These are phyloP conservation scores for Microcebus lehilahytsara DNA, from an alignment of 2,113 vertebrate genomes.

Conservation along the genomic window DNA sequence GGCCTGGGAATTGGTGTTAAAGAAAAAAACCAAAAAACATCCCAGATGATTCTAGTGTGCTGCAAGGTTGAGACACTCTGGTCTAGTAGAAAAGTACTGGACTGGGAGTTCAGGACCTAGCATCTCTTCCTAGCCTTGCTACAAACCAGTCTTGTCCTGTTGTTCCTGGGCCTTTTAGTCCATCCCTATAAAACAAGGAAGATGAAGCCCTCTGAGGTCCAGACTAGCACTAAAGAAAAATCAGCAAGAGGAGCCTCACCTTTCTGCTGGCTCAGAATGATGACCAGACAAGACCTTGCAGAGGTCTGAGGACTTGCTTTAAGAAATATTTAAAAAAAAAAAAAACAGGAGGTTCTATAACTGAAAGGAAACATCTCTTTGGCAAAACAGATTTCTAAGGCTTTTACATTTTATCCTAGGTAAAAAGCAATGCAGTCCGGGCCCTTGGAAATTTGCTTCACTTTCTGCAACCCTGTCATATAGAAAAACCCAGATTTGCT, in stretches of 20 bases:
- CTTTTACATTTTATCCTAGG: slow-evolving; percentile 81
- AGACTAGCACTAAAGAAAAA: neutral
- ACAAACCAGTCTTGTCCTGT: neutral
- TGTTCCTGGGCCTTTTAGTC: neutral
- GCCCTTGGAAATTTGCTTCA: slow-evolving; percentile 96
- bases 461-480: slow-evolving; percentile 90
- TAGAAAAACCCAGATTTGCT: slow-evolving; percentile 89
- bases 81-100: neutral
- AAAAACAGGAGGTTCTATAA: too few species aligned
- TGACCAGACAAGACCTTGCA: neutral
- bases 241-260: neutral
- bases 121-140: neutral
- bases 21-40: neutral
- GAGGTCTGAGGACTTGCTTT: neutral
- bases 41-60: neutral
- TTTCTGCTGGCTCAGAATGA: neutral
- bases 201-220: neutral
- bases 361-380: neutral
- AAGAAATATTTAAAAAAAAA: neutral
- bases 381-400: slow-evolving; percentile 23
- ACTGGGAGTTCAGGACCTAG: neutral
- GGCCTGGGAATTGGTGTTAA: neutral
- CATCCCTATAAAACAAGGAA: neutral
- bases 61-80: neutral
- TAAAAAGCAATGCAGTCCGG: slow-evolving; percentile 95